Conservation (phyloP, 1,140 invertebrate species). For the Acromyrmex heyeri region DNA sequence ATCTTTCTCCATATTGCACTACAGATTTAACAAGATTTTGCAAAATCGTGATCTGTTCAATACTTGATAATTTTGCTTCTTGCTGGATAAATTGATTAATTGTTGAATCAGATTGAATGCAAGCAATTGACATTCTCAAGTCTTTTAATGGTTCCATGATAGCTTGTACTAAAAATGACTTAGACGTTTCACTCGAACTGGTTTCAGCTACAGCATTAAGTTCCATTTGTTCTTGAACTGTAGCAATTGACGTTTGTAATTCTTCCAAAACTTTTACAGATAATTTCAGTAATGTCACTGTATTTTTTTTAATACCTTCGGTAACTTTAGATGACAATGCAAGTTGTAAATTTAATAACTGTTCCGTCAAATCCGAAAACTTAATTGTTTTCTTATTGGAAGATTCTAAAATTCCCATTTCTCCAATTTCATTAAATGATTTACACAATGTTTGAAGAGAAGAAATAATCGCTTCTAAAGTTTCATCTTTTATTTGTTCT, state of each 20-base stretch:
- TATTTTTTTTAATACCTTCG: background rate
- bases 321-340: conserved; percentile 23
- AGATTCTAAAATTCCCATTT: background rate
- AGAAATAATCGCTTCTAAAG: conserved; percentile 23
- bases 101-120: conserved; percentile 33
- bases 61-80: background rate
- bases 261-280: conserved; percentile 40
- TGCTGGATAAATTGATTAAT: conserved; percentile 7
- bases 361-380: conserved; percentile 52
- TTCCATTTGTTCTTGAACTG: conserved; percentile 56
- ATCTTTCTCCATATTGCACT: conserved; percentile 56
- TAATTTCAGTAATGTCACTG: background rate
- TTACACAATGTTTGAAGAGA: conserved; percentile 50
- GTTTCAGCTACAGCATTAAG: background rate
- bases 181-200: background rate
- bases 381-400: conserved; percentile 7
- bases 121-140: conserved; percentile 50
- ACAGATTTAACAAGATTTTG: conserved; percentile 49
- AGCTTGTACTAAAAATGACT: background rate
- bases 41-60: conserved; percentile 9
- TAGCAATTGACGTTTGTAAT: conserved; percentile 56
- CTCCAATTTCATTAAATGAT: conserved; percentile 34
- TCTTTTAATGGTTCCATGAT: conserved; percentile 53
- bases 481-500: conserved; percentile 52
- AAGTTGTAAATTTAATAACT: conserved; percentile 61